These are phyloP conservation scores for Chiroxiphia lanceolata DNA, from an alignment of 2,797 vertebrate genomes.

Conservation along the genomic window DNA sequence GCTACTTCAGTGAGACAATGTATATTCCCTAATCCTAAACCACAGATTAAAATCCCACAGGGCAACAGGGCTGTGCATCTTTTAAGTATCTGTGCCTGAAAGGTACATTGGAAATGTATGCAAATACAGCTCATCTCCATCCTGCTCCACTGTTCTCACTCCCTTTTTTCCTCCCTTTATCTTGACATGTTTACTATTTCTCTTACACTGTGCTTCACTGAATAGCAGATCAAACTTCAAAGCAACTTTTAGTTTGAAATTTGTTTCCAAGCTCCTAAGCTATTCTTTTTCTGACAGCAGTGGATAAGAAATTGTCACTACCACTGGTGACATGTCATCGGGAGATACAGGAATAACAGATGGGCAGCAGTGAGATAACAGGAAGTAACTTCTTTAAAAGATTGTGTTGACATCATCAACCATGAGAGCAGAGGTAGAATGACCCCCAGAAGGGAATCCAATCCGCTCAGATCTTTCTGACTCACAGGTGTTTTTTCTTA, in stretches of 20 bases:
- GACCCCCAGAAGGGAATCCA: slow-evolving; percentile 23
- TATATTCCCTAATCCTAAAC: not conserved
- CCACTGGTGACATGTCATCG: slow-evolving; percentile 41
- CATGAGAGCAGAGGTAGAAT: slow-evolving; percentile 23
- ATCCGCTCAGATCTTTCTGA: not conserved
- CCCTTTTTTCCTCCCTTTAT: slow-evolving; percentile 37
- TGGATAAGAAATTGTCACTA: slow-evolving; percentile 62
- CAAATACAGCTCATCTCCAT: not conserved
- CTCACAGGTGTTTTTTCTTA: not conserved
- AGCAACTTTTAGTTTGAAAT: slow-evolving; percentile 59
- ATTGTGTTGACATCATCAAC: slow-evolving; percentile 54
- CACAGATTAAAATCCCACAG: not conserved
- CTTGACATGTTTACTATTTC: slow-evolving; percentile 56
- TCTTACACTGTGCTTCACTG: slow-evolving; percentile 7
- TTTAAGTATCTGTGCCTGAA: not conserved
- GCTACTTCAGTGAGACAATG: not conserved
- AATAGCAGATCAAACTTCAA: slow-evolving; percentile 68
- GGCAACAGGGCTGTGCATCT: not conserved
- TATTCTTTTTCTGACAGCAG: slow-evolving; percentile 53
- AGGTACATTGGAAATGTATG: not conserved
- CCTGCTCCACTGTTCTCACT: not conserved
- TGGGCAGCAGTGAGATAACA: slow-evolving; percentile 53
- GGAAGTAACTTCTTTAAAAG: slow-evolving; percentile 53
- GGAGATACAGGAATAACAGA: slow-evolving; percentile 58
- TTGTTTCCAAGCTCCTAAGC: slow-evolving; percentile 55